phyloP scores from a whole-genome alignment of 1,140 invertebrate species.

The Stratiolaelaps scimitus region DNA sequence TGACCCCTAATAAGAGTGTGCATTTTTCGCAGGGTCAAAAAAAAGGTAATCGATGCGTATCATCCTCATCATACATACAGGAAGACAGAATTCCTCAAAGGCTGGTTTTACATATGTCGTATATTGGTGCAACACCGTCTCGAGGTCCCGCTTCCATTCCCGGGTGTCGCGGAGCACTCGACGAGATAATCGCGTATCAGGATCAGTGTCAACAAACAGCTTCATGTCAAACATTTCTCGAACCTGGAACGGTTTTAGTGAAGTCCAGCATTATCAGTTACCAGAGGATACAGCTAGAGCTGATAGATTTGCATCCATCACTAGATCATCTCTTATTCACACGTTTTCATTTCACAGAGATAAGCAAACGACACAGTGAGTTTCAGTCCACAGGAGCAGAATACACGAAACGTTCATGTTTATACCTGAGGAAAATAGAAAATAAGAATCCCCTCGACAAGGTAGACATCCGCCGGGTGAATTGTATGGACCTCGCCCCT shows the following conservation, averaged over 20 bases:
- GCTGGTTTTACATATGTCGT: constrained; percentile 95
- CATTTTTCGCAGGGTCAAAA: neutral
- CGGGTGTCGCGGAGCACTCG: constrained; percentile 87
- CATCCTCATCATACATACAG: constrained; percentile 51
- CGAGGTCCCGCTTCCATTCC: constrained; percentile 80
- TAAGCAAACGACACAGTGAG: no score
- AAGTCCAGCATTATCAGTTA: no score
- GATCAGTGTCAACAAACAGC: constrained; percentile 96
- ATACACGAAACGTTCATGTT: neutral
- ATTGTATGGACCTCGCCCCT: constrained; percentile 59
- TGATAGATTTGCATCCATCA: no score
- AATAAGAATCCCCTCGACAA: constrained; percentile 94
- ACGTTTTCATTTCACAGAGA: no score
- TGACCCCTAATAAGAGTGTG: no score
- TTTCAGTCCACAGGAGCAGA: no score
- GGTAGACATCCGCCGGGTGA: constrained; percentile 92
- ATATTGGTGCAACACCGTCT: constrained; percentile 88
- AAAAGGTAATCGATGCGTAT: neutral
- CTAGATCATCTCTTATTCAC: no score
- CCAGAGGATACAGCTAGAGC: no score
- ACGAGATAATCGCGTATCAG: constrained; percentile 84
- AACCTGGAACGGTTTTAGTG: constrained; percentile 53
- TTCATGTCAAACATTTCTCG: constrained; percentile 96
- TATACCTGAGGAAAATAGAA: constrained; percentile 73
- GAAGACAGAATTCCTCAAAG: constrained; percentile 97